Conservation (phyloP, 2,888 invertebrate genomes). For the Acleris sparsana region DNA sequence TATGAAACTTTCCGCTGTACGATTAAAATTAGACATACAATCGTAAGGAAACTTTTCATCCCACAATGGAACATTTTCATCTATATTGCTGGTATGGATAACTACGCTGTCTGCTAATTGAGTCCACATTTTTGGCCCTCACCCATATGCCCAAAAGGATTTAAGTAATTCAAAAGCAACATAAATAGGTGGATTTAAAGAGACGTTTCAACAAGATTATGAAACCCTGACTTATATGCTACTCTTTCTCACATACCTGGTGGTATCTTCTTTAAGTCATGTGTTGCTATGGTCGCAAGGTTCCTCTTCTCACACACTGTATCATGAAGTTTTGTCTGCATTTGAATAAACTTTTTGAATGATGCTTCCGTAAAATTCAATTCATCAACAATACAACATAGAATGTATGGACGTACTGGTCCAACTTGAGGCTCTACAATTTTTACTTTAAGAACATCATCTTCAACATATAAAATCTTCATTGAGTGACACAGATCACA, state of each 20-base stretch:
- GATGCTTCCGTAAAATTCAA: conserved; percentile 84
- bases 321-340: conserved; percentile 91
- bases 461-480: conserved; percentile 76
- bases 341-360: conserved; percentile 90
- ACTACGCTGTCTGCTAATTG: no score
- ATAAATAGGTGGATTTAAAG: no score
- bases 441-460: conserved; percentile 76
- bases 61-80: no score
- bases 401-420: conserved; percentile 86
- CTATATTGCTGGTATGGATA: no score
- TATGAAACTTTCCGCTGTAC: no score
- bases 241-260: conserved; percentile 65
- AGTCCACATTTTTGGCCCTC: no score
- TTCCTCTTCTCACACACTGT: conserved; percentile 90
- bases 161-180: no score
- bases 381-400: conserved; percentile 88
- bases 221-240: conserved; percentile 1
- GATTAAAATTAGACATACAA: no score
- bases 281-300: conserved; percentile 92
- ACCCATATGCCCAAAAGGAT: no score
- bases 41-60: no score
- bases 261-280: conserved; percentile 87
- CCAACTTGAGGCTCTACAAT: conserved; percentile 83
- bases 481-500: conserved; percentile 67
- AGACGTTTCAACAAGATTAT: background rate